Percentiles rank a stretch among this genome's conserved stretches.
phyloP scores from a whole-genome alignment of 2,888 invertebrate genomes.

The Exocentrus adspersus region DNA sequence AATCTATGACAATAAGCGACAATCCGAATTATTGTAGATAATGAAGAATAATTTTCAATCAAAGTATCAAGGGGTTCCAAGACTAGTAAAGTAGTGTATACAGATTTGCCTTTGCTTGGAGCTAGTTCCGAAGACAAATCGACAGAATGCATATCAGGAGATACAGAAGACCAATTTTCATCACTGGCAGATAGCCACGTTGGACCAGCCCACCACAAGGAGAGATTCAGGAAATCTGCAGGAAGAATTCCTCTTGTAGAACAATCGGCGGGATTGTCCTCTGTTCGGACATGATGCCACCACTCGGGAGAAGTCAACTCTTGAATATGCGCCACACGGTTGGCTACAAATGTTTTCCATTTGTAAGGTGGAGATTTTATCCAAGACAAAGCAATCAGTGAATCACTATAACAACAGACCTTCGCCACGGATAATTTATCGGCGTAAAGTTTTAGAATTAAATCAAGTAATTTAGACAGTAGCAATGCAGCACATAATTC shows the following conservation, averaged over 20 bases:
- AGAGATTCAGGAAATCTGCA: not conserved
- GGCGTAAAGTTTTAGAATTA: not conserved
- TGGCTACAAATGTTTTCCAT: not conserved
- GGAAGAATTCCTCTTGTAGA: not conserved
- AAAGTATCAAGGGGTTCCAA: too few relatives aligned
- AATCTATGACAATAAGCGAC: too few relatives aligned
- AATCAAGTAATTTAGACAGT: not conserved
- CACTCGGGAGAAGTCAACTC: not conserved
- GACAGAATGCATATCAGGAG: too few relatives aligned
- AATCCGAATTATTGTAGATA: too few relatives aligned
- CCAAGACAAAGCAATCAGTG: not conserved
- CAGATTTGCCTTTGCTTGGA: not conserved
- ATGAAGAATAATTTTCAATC: too few relatives aligned
- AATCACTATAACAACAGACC: not conserved
- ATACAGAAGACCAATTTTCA: too few relatives aligned
- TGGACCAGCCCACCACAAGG: not conserved
- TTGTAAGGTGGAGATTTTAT: not conserved
- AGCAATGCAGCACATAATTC: slow-evolving; percentile 2
- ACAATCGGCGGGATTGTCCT: not conserved
- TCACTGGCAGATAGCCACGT: not conserved
- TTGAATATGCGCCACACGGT: not conserved
- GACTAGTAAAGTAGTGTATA: too few relatives aligned
- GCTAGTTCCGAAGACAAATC: not conserved
- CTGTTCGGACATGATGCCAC: not conserved
- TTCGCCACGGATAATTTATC: not conserved